Percentiles rank a stretch among this genome's conserved stretches.
phyloP scores from a whole-genome alignment of 2,113 vertebrate species.

The Clarias magur region DNA sequence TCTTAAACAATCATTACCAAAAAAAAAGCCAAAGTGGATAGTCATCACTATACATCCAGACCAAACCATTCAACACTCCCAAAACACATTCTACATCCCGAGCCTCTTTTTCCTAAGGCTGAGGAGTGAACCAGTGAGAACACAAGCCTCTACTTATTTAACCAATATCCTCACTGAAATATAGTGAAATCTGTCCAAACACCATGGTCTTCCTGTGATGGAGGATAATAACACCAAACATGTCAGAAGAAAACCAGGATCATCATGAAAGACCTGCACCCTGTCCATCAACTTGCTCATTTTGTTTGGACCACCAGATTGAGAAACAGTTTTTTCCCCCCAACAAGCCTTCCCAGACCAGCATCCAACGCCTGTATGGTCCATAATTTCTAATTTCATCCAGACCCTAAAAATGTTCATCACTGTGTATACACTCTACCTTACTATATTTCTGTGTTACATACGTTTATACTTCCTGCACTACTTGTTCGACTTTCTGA shows the following conservation, averaged over 20 bases:
- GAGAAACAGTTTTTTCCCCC: background rate
- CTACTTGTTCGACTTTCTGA: background rate
- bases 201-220: background rate
- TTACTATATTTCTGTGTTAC: background rate
- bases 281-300: background rate
- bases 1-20: background rate
- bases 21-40: background rate
- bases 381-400: background rate
- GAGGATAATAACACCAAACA: background rate
- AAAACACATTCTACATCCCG: background rate
- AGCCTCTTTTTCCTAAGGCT: background rate
- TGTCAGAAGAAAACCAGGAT: background rate
- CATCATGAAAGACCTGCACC: background rate
- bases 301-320: background rate
- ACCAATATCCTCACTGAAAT: background rate
- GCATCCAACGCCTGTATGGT: background rate
- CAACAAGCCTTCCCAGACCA: background rate
- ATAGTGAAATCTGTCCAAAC: background rate
- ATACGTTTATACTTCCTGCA: background rate
- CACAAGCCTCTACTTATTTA: background rate
- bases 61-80: background rate
- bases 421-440: background rate
- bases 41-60: background rate
- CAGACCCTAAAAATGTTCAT: background rate
- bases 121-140: background rate